phyloP scores from a whole-genome alignment of 1,140 invertebrate genomes.

The Patella vulgata region DNA sequence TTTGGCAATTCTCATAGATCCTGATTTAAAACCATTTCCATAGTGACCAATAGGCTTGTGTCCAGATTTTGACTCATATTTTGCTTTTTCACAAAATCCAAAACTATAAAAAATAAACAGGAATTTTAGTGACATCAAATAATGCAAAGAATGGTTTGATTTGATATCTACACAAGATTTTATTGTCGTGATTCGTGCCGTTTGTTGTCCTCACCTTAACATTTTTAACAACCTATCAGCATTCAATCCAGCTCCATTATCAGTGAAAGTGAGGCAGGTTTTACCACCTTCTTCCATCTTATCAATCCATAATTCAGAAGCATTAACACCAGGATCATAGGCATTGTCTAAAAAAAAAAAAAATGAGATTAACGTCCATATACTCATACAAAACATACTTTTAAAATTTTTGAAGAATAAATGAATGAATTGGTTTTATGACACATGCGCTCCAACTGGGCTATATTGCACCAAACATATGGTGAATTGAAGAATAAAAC shows the following conservation, averaged over 20 bases:
- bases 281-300: slow-evolving; percentile 36
- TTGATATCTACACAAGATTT: no score
- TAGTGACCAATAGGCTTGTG: slow-evolving; percentile 61
- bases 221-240: slow-evolving; percentile 58
- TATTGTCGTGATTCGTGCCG: no score
- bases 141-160: no score
- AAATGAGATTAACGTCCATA: no score
- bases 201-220: no score
- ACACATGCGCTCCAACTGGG: no score
- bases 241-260: slow-evolving; percentile 62
- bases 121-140: no score
- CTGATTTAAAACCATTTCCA: slow-evolving; percentile 65
- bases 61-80: slow-evolving; percentile 33
- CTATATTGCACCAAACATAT: no score
- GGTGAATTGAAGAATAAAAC: no score
- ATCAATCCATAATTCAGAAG: slow-evolving; percentile 58
- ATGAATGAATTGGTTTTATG: no score
- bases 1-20: slow-evolving; percentile 59
- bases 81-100: slow-evolving; percentile 61
- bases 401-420: no score
- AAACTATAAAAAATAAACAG: slow-evolving; percentile 58
- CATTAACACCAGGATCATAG: slow-evolving; percentile 63
- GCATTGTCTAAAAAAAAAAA: slow-evolving; percentile 57
- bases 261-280: slow-evolving; percentile 52
- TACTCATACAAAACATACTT: no score